Evolutionary conservation across 2,113 vertebrate genomes (phyloP), one percentile per base, ranked within the genome.

Genomic region (Neofelis nebulosa): DNA sequence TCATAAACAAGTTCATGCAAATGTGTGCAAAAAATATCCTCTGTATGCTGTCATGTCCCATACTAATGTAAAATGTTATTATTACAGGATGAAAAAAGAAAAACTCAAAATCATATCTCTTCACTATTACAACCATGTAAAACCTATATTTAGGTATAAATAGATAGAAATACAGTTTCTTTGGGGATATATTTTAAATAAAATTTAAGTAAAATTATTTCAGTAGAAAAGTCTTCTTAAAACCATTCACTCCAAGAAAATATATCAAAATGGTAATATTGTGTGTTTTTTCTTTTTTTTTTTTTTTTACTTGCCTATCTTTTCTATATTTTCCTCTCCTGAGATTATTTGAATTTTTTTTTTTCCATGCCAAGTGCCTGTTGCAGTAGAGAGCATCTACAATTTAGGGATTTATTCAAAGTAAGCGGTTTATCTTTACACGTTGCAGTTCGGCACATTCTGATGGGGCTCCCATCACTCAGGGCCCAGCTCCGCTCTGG

Each of bases 401-500:
- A 7, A 25, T 45, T n/a, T 65, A 8, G 33, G 41, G 41, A 45
- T 8, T 61, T 73, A 79, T 0, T 71, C 25, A n/a, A 3, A 48
- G 13, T n/a, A 45, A 52, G 57, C 27, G 9, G 29, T 19, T 81
- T 21, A 3, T 55, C 41, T 50, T 27, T 41, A 5, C 27, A 16
- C 5, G n/a, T 16, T 41, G 4, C 9, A 14, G 12, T 13, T 21
- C 36, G 2, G 36, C 7, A 12, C 4, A 0, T 25, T 18, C 76
- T 57, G 33, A 25, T 3, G 12, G 0, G 4, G 18, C 50, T 66
- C 12, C n/a, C 4, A 7, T 45, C 38, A 27, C 45, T 38, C 36
- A 2, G 1, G 15, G 52, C 13, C 25, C 1, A 2, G 38, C 1
- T 0, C 13, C 7, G 9, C 41, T 71, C 48, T 13, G 3, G 21